Evolutionary conservation across 2,888 invertebrate genomes (phyloP).

Genomic region (Lithophane ornitopus): DNA sequence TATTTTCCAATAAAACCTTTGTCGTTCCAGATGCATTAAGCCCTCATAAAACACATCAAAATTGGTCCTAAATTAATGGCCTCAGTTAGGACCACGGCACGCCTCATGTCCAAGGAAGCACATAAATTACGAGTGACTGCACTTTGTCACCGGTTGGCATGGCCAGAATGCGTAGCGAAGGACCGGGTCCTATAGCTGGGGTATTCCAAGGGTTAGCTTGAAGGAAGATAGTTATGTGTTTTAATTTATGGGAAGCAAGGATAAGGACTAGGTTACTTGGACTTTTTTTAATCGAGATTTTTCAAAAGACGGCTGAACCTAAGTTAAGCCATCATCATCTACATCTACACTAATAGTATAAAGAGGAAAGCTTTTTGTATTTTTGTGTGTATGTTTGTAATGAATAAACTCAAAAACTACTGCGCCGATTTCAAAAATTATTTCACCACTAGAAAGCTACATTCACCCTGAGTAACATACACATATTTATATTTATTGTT

Average conservation of each 20-base stretch:
- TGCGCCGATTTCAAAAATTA: no score
- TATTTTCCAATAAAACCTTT: neutral
- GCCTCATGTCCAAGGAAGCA: conserved; percentile 41
- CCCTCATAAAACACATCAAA: conserved; percentile 30
- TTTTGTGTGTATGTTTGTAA: no score
- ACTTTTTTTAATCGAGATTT: no score
- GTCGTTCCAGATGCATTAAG: neutral
- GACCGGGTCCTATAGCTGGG: neutral
- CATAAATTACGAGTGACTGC: conserved; percentile 52
- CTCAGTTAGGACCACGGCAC: conserved; percentile 38
- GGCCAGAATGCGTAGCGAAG: conserved; percentile 44
- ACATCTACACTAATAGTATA: no score
- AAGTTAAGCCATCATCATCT: no score
- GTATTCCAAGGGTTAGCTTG: conserved; percentile 10
- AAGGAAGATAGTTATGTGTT: neutral
- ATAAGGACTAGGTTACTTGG: neutral
- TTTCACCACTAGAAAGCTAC: no score
- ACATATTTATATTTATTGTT: no score
- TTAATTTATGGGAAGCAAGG: neutral
- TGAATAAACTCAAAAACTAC: no score
- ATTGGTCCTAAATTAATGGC: conserved; percentile 44
- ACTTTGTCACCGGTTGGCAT: conserved; percentile 54
- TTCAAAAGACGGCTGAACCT: no score
- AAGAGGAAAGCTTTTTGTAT: no score
- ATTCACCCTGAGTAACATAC: no score